phyloP scores from a whole-genome alignment of 2,797 vertebrate genomes.

The Sebastes diploproa region DNA sequence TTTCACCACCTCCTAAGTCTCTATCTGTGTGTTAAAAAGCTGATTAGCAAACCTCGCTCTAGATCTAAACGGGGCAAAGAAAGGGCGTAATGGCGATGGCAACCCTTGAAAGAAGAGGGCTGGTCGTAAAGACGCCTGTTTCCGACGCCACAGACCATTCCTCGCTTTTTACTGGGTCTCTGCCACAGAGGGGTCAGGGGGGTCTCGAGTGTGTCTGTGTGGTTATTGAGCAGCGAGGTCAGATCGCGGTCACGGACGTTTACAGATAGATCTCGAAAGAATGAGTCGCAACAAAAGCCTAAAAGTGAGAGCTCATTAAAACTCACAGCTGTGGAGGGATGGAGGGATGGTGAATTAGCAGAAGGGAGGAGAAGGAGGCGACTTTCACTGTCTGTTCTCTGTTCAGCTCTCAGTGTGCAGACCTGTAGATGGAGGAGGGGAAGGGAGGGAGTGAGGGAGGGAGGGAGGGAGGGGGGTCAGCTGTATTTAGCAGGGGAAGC shows the following conservation, averaged over 20 bases:
- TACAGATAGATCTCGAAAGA: constrained; percentile 59
- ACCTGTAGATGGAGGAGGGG: constrained; percentile 57
- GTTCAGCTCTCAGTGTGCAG: constrained; percentile 48
- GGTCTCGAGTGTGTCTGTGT: constrained; percentile 41
- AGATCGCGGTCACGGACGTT: constrained; percentile 62
- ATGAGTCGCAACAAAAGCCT: constrained; percentile 32
- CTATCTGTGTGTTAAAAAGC: constrained; percentile 36
- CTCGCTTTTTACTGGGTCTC: constrained; percentile 58
- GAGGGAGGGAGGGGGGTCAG: constrained; percentile 19
- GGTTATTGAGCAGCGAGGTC: constrained; percentile 55
- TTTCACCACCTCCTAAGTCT: constrained; percentile 27
- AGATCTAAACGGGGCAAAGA: constrained; percentile 34
- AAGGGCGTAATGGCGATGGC: constrained; percentile 33
- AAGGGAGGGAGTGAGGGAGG: neutral
- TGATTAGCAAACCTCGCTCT: constrained; percentile 33
- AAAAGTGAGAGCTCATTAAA: constrained; percentile 60
- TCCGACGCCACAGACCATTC: constrained; percentile 46
- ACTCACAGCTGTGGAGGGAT: constrained; percentile 50
- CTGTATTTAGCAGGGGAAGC: constrained; percentile 77
- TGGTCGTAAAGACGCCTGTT: constrained; percentile 57
- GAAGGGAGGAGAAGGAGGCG: constrained; percentile 31
- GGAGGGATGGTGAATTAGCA: constrained; percentile 27
- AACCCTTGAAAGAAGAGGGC: constrained; percentile 42
- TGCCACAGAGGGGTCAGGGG: constrained; percentile 38
- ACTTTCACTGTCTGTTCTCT: constrained; percentile 60